phyloP scores from a whole-genome alignment of 2,888 invertebrate genomes.

The Chrysolina americana region DNA sequence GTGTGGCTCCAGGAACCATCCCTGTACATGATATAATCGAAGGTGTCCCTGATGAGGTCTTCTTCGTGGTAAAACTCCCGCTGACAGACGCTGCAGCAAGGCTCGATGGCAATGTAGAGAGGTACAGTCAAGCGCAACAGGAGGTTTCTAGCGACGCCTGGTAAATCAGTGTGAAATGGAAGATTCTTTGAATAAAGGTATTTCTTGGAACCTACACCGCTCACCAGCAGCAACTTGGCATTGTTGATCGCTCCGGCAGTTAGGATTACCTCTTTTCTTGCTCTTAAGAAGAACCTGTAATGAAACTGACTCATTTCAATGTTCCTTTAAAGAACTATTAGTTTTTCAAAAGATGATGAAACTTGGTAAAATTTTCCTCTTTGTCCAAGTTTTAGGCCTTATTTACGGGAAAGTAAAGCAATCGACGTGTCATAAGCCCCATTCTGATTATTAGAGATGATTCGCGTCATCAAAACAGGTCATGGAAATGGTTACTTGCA shows the following conservation, averaged over 20 bases:
- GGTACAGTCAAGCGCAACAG: constrained; percentile 71
- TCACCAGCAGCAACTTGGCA: constrained; percentile 76
- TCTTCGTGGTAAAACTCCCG: constrained; percentile 56
- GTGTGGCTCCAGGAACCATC: constrained; percentile 70
- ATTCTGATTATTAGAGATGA: no score
- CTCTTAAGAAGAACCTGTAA: constrained; percentile 55
- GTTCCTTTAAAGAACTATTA: no score
- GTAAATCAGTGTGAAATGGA: constrained; percentile 51
- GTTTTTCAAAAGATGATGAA: no score
- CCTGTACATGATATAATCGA: constrained; percentile 70
- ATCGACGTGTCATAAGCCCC: no score
- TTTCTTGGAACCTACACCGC: constrained; percentile 72
- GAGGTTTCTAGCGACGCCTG: constrained; percentile 67
- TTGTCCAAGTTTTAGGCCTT: no score
- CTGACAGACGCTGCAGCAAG: constrained; percentile 28
- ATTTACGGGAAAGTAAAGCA: no score
- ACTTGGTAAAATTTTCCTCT: no score
- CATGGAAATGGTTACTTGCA: no score
- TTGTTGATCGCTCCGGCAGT: constrained; percentile 76
- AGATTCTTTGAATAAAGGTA: constrained; percentile 64
- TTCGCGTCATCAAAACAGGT: no score
- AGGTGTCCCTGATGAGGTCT: constrained; percentile 69
- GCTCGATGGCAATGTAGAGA: constrained; percentile 48
- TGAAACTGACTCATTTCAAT: not conserved
- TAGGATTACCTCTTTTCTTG: constrained; percentile 74